Conservation (phyloP, 2,113 vertebrate genomes). For the Jaculus jaculus region DNA sequence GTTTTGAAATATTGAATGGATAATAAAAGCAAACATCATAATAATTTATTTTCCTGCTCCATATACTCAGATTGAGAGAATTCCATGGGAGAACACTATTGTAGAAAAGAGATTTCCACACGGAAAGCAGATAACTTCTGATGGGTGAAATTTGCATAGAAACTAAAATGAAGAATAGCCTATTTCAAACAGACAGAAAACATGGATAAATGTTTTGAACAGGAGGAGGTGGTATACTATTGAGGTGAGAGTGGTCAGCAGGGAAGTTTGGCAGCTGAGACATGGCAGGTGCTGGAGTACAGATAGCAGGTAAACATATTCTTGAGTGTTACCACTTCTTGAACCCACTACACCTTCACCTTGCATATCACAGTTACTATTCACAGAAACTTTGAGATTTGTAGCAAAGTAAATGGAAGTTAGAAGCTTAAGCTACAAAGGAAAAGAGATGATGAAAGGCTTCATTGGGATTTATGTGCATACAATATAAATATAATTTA, state of each 20-base stretch:
- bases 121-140: not conserved
- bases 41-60: not conserved
- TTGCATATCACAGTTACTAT: not conserved
- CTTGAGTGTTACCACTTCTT: not conserved
- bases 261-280: not conserved
- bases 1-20: not conserved
- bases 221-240: not conserved
- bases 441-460: not conserved
- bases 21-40: not conserved
- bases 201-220: not conserved
- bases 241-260: fast-evolving
- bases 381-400: not conserved
- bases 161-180: not conserved
- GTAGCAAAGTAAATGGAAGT: not conserved
- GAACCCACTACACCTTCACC: not conserved
- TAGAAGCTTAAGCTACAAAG: not conserved
- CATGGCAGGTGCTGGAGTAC: not conserved
- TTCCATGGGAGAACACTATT: not conserved
- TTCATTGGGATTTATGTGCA: not conserved
- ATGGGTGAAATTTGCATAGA: not conserved
- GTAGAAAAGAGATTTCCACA: not conserved
- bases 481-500: not conserved
- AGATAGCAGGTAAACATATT: not conserved
- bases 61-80: not conserved
- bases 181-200: not conserved